Base-by-base conservation (phyloP, 1,140 invertebrate genomes). In the Cyclargus thomasi region DNA sequence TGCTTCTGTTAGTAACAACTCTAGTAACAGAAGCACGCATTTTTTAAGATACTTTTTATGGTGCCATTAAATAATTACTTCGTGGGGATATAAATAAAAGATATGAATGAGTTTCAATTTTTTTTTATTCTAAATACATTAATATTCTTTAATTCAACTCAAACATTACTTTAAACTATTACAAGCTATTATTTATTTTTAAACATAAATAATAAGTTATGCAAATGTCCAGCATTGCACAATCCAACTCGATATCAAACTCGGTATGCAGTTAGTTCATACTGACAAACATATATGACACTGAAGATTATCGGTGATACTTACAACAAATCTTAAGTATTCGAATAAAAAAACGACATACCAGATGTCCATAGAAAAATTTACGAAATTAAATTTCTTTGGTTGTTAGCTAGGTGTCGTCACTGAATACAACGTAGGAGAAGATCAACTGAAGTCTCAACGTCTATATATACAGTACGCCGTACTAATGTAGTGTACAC, bases 71-170 rank as follows among this genome's bases (percentile, higher is more conserved):
- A n/a, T n/a, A n/a, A n/a, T n/a, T n/a, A n/a, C n/a, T n/a, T n/a
- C n/a, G n/a, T n/a, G n/a, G 29, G 63, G 35, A 22, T 10, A 16
- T 57, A 66, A 57, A 29, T 35, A 66, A 8, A 59, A 57, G 8
- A 66, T 35, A 17, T 20, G 4, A n/a, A 57, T 66, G 65, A 66
- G 65, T 66, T 66, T 85, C 86, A 83, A 88, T 88, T 85, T 88
- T 85, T 88, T 88, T 89, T 90, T 90, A 90, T 88, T 90, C 87
- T 90, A 90, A 88, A 90, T 90, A 90, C 87, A 90, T 90, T 90
- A 90, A 90, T 88, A 90, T 90, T 90, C 79, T 86, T 84, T 85
- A 86, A 85, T 83, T 82, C 86, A 90, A 88, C 87, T 88, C 84
- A 90, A 90, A 88, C 87, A 86, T 84, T 90, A 79, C 85, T 87